Base-by-base conservation (phyloP, 2,797 vertebrate genomes). In the Antrozous pallidus region DNA sequence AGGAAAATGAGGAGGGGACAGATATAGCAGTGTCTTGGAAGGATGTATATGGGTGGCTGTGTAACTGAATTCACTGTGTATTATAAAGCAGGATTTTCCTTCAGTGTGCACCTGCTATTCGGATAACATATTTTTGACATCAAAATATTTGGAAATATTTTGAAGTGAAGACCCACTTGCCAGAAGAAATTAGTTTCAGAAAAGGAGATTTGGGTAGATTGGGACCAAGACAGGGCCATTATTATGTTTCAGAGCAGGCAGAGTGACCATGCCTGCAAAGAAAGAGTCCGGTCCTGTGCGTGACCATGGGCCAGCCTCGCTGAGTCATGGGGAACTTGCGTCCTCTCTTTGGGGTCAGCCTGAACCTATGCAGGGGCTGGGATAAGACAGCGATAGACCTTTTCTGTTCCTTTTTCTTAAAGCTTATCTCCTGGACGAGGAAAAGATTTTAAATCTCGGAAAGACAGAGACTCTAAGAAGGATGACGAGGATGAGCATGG, bases 401-500 rank as follows among this genome's bases (percentile, higher is more conserved):
- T 56, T 94, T 54, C 36, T 74, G 70, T 82, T 74, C 2, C 6
- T 73, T 70, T 95, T 63, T 85, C 82, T 88, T 99, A 98, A 97
- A 99, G 99, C 88, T 86, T 95, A 24, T 99, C 99, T 83, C 99
- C 99, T 11, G 98, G 98, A 71, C 97, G 98, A 94, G 99, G 98
- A 0, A 99, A 98, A 97, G 99, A 99, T 28, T 94, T 95, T 36
- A 99, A 98, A 97, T 31, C 99, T 75, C 99, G 99, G 95, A 99
- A 98, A 96, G 99, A 99, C 6, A 99, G 98, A 96, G 99, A 99
- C 74, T 94, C 98, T 0, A 98, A 98, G 96, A 99, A 98, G 91
- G 99, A 99, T 3, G 99, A 99, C 40, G 98, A 98, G 20, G 99
- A 99, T 65, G 99, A 99, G 0, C 97, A 98, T 2, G 98, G 98